Conservation (phyloP, 2,888 invertebrate genomes). For the Galeruca laticollis region DNA sequence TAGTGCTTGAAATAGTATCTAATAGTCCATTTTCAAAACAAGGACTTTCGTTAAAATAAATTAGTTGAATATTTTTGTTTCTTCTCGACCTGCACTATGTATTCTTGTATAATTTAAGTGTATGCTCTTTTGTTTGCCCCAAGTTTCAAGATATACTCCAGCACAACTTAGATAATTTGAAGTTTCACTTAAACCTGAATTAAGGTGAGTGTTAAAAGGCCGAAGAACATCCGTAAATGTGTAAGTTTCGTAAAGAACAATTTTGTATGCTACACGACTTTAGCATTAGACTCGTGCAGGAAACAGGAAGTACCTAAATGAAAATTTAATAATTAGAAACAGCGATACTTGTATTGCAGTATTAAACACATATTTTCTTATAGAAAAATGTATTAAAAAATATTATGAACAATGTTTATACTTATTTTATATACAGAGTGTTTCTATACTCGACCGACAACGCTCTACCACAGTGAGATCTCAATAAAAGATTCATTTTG, state of each 20-base stretch:
- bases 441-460: no score
- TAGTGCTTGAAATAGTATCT: no score
- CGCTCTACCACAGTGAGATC: no score
- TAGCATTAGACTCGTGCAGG: background rate
- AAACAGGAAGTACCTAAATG: background rate
- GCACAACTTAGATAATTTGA: conserved; percentile 11
- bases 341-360: background rate
- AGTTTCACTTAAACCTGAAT: conserved; percentile 9
- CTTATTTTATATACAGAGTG: no score
- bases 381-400: no score
- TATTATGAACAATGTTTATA: no score
- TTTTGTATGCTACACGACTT: conserved; percentile 7
- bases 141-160: conserved; percentile 8
- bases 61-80: no score
- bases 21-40: no score
- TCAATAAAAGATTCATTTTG: no score
- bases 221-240: background rate
- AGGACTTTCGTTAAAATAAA: no score
- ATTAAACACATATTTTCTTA: no score
- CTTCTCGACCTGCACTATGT: no score
- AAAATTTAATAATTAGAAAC: conserved; percentile 1
- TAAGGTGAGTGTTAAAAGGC: conserved; percentile 10
- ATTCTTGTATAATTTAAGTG: background rate
- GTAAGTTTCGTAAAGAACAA: background rate
- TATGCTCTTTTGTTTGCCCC: background rate